phyloP scores from a whole-genome alignment of 2,888 invertebrate species.

The Chloroclysta siterata region DNA sequence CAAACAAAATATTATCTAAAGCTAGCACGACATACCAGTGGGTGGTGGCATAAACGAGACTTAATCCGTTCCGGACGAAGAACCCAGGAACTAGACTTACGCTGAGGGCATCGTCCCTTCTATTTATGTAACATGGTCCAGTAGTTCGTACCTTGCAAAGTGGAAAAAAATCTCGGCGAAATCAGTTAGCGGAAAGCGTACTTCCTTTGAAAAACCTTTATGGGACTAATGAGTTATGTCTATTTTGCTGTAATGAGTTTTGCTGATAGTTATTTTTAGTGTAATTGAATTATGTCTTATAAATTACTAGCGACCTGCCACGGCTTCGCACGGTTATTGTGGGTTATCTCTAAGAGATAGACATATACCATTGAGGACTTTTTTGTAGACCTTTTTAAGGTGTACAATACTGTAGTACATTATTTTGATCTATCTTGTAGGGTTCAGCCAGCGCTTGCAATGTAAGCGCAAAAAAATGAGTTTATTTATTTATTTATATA shows the following conservation, averaged over 20 bases:
- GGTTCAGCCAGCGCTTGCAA: too few relatives aligned
- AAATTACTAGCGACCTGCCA: too few relatives aligned
- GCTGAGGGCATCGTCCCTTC: conserved; percentile 67
- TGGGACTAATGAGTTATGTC: conserved; percentile 9
- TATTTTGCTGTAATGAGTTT: conserved; percentile 1
- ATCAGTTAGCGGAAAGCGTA: conserved; percentile 41
- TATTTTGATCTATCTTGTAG: too few relatives aligned
- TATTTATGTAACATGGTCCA: conserved; percentile 63
- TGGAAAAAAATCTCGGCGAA: conserved; percentile 40
- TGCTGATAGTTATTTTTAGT: neutral
- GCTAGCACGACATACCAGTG: conserved; percentile 25
- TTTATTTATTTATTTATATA: too few relatives aligned
- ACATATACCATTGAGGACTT: too few relatives aligned
- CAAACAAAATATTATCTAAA: conserved; percentile 9
- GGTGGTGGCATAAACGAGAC: conserved; percentile 35
- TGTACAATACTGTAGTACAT: too few relatives aligned
- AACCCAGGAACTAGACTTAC: conserved; percentile 62
- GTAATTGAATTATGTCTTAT: too few relatives aligned
- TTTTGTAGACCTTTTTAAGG: too few relatives aligned
- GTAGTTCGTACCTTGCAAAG: conserved; percentile 40
- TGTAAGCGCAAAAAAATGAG: too few relatives aligned
- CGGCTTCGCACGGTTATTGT: too few relatives aligned
- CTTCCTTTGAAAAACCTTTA: conserved; percentile 32
- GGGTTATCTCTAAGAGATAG: too few relatives aligned
- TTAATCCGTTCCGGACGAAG: conserved; percentile 55